A percentile compares a stretch with the other conserved stretches of the same genome.
These are phyloP conservation scores for Cyphomyrus plagiostoma DNA, from an alignment of 2,113 vertebrate genomes.

Conservation along the genomic window DNA sequence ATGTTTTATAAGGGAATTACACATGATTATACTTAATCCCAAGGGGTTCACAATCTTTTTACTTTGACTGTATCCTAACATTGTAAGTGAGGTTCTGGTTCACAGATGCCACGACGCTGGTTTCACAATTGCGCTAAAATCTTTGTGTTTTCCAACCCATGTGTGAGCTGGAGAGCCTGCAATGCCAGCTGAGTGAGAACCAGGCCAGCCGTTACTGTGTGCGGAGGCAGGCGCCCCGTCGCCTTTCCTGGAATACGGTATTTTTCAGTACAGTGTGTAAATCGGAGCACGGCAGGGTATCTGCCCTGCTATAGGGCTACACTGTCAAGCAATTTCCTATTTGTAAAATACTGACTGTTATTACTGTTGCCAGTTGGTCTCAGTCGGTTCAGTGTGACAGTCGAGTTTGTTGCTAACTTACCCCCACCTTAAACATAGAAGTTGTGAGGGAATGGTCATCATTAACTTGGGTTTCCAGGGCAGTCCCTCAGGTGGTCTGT, in stretches of 20 bases:
- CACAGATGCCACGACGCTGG: not conserved
- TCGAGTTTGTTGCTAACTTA: not conserved
- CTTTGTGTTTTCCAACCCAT: not conserved
- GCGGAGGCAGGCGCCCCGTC: not conserved
- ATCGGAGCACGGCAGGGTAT: not conserved
- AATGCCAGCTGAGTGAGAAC: not conserved
- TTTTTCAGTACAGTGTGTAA: not conserved
- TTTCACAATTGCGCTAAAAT: not conserved
- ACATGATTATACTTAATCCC: too few species aligned
- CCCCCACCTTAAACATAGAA: not conserved
- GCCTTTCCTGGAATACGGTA: not conserved
- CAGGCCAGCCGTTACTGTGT: not conserved
- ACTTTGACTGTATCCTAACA: not conserved
- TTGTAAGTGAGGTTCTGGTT: not conserved
- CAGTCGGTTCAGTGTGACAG: not conserved
- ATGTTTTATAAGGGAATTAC: too few species aligned
- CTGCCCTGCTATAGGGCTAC: not conserved
- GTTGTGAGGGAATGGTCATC: not conserved
- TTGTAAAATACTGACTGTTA: not conserved
- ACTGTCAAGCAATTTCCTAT: not conserved
- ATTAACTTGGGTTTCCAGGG: not conserved
- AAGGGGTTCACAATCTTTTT: too few species aligned
- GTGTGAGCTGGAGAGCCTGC: not conserved
- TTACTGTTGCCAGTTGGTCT: not conserved
- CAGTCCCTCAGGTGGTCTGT: not conserved